Evolutionary conservation across 2,113 vertebrate species (phyloP).

Genomic region (Zosterops hypoxanthus): DNA sequence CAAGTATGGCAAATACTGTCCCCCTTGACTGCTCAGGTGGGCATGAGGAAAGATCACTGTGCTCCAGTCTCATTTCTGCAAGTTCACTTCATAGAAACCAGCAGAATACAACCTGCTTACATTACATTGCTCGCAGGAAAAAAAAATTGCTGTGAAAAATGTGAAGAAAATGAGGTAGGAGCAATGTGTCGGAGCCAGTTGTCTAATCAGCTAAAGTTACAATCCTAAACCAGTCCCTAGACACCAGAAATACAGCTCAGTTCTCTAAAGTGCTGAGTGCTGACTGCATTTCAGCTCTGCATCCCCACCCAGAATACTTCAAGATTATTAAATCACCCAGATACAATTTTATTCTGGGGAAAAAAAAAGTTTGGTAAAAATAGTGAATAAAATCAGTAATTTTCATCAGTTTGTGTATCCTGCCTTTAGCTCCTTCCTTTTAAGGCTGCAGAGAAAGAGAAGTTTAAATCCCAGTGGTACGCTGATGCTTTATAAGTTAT

Average conservation of each 20-base stretch:
- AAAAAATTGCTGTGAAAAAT: not conserved
- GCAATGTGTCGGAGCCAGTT: not conserved
- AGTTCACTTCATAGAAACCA: not conserved
- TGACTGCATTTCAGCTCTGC: not conserved
- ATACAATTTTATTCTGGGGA: not conserved
- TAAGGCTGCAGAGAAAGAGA: not conserved
- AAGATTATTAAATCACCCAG: not conserved
- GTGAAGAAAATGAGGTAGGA: not conserved
- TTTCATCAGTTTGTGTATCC: constrained; percentile 39
- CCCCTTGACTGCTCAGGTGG: no score
- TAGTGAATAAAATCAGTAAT: constrained; percentile 28
- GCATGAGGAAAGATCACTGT: not conserved
- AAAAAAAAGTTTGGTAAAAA: constrained; percentile 14
- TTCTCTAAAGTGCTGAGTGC: not conserved
- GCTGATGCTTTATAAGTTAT: not conserved
- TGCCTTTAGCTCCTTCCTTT: constrained; percentile 46
- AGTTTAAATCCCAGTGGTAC: constrained; percentile 6
- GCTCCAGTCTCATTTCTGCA: not conserved
- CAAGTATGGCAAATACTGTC: not conserved
- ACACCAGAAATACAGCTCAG: not conserved
- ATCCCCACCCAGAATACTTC: not conserved
- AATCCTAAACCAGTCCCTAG: not conserved
- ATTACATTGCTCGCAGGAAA: not conserved
- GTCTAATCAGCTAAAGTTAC: not conserved
- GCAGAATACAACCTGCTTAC: not conserved